Conservation (phyloP, 2,797 vertebrate genomes). For the Leuciscus waleckii region DNA sequence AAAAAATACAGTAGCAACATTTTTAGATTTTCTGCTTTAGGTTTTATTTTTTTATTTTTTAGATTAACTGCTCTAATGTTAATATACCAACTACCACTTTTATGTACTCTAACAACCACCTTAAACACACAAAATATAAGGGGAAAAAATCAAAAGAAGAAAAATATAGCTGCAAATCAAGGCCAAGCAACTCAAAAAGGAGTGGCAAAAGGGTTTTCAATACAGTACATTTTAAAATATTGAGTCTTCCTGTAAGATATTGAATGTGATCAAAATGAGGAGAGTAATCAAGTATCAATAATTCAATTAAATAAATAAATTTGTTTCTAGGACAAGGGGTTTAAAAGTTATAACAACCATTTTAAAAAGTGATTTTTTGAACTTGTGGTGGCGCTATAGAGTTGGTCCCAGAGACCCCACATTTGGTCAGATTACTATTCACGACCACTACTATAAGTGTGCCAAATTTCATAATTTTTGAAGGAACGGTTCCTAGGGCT, state of each 20-base stretch:
- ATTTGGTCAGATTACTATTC: not conserved
- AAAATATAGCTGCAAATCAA: not conserved
- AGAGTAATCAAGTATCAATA: not conserved
- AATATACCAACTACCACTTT: not conserved
- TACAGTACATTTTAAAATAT: not conserved
- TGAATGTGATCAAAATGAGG: not conserved
- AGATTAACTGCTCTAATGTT: not conserved
- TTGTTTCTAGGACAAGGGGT: not conserved
- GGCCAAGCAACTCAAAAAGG: not conserved
- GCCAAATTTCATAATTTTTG: not conserved
- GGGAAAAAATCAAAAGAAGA: no score
- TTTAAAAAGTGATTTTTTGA: not conserved
- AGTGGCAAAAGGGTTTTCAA: not conserved
- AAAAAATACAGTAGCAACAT: not conserved
- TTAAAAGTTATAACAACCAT: not conserved
- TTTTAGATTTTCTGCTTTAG: not conserved
- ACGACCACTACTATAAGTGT: not conserved
- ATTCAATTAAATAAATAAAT: no score
- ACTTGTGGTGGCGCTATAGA: not conserved
- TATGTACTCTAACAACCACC: not conserved
- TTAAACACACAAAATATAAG: not conserved
- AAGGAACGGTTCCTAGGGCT: not conserved
- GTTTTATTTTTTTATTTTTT: no score
- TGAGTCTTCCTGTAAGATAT: not conserved
- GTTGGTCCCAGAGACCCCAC: not conserved